Evolutionary conservation across 2,797 vertebrate genomes (phyloP).

Genomic region (Enteromius afrohamiltoni): DNA sequence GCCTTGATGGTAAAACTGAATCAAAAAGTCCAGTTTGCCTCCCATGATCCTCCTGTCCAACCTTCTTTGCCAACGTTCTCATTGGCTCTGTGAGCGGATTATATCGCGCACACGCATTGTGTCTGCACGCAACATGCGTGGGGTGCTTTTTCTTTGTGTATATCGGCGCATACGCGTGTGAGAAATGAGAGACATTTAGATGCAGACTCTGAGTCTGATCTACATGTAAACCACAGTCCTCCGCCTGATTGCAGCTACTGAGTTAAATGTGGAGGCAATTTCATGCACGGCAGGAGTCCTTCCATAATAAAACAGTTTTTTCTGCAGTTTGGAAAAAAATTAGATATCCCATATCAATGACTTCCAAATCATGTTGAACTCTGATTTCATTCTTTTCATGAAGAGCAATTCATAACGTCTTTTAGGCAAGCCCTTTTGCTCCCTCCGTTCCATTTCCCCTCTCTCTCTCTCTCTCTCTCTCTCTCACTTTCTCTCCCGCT

Average conservation of each 20-base stretch:
- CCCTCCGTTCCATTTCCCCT: conserved; percentile 10
- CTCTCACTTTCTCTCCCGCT: conserved; percentile 28
- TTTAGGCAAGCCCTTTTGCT: conserved; percentile 65
- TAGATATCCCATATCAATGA: conserved; percentile 98
- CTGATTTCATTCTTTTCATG: conserved; percentile 89
- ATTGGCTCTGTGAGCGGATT: conserved; percentile 16
- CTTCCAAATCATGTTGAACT: conserved; percentile 93
- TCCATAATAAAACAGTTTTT: conserved; percentile 85
- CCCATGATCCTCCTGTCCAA: conserved; percentile 27
- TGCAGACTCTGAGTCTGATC: conserved; percentile 84
- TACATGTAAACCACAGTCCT: conserved; percentile 90
- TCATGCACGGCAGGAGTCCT: conserved; percentile 95
- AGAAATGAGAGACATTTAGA: conserved; percentile 78
- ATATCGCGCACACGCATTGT: conserved; percentile 49
- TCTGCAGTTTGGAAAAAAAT: conserved; percentile 81
- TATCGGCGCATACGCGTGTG: conserved; percentile 43
- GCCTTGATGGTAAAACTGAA: not conserved
- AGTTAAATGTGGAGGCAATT: conserved; percentile 99
- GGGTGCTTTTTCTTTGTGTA: conserved; percentile 50
- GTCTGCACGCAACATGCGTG: conserved; percentile 57
- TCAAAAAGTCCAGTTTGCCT: conserved; percentile 18
- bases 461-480: not conserved
- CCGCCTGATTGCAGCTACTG: conserved; percentile 95
- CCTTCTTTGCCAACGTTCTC: conserved; percentile 36
- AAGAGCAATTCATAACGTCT: conserved; percentile 89